phyloP scores from a whole-genome alignment of 2,113 vertebrate genomes.

The Chelonoidis abingdonii region DNA sequence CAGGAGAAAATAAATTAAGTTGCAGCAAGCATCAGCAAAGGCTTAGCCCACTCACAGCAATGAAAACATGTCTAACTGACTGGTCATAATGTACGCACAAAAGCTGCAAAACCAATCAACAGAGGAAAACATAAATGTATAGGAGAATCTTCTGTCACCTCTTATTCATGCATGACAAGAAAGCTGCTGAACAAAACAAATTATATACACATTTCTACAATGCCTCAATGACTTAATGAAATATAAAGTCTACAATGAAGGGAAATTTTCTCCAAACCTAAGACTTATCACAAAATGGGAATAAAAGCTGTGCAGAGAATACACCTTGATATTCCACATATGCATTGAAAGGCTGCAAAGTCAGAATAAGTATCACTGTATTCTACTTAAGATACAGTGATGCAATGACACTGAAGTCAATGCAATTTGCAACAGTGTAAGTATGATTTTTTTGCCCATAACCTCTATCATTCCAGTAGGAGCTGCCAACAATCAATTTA shows the following conservation, averaged over 20 bases:
- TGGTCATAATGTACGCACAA: constrained; percentile 39
- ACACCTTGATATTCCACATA: constrained; percentile 42
- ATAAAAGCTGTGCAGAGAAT: constrained; percentile 26
- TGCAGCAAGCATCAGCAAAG: neutral
- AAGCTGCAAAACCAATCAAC: constrained; percentile 48
- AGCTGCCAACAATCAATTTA: neutral
- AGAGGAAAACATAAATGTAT: constrained; percentile 39
- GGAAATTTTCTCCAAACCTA: constrained; percentile 42
- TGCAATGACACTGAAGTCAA: neutral
- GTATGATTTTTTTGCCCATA: neutral
- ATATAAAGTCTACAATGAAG: constrained; percentile 48
- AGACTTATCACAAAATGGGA: constrained; percentile 40
- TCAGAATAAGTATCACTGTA: neutral
- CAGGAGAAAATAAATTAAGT: constrained; percentile 12
- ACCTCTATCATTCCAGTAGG: neutral
- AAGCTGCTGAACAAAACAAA: constrained; percentile 50
- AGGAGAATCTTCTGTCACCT: constrained; percentile 16
- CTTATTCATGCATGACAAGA: constrained; percentile 29
- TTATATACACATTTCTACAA: constrained; percentile 34
- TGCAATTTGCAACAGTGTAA: neutral
- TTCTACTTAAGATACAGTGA: neutral
- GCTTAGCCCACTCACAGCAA: neutral
- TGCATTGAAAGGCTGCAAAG: constrained; percentile 23
- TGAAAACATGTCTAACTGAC: constrained; percentile 23
- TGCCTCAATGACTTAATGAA: constrained; percentile 61